phyloP scores from a whole-genome alignment of 1,140 invertebrate genomes.

The Ptiloglossa arizonensis region DNA sequence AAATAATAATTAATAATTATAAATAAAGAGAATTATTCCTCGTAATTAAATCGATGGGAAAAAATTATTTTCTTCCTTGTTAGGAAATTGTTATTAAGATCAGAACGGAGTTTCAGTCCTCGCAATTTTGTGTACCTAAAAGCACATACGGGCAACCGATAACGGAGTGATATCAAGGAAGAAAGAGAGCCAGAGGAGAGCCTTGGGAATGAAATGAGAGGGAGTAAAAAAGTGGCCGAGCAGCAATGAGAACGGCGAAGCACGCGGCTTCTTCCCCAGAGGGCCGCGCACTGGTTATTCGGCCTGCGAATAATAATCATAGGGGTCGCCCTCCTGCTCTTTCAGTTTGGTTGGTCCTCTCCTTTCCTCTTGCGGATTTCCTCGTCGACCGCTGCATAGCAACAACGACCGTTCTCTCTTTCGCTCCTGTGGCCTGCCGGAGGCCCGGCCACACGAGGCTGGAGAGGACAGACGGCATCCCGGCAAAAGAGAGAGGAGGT shows the following conservation, averaged over 20 bases:
- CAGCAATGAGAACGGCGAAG: slow-evolving; percentile 34
- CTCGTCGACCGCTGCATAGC: slow-evolving; percentile 68
- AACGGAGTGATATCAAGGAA: slow-evolving; percentile 13
- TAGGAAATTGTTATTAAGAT: too few relatives aligned
- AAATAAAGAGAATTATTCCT: too few relatives aligned
- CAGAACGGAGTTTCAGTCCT: too few relatives aligned
- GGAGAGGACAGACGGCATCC: slow-evolving; percentile 58
- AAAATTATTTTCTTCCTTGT: too few relatives aligned
- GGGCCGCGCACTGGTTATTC: slow-evolving; percentile 64
- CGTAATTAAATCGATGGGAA: too few relatives aligned
- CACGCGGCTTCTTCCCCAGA: slow-evolving; percentile 47
- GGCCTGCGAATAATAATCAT: slow-evolving; percentile 69
- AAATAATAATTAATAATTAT: too few relatives aligned
- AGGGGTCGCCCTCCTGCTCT: slow-evolving; percentile 56
- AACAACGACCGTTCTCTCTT: slow-evolving; percentile 68
- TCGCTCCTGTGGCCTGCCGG: slow-evolving; percentile 48
- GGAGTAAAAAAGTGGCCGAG: slow-evolving; percentile 44
- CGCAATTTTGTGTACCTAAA: background rate
- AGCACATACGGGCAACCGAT: slow-evolving; percentile 4
- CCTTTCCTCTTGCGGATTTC: slow-evolving; percentile 43
- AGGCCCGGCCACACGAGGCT: slow-evolving; percentile 41
- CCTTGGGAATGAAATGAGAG: slow-evolving; percentile 18
- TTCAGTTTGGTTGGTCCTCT: slow-evolving; percentile 36
- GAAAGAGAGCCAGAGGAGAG: slow-evolving; percentile 17
- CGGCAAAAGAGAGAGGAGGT: slow-evolving; percentile 39